Base-by-base conservation (phyloP, 2,113 vertebrate genomes). In the Hassar affinis region DNA sequence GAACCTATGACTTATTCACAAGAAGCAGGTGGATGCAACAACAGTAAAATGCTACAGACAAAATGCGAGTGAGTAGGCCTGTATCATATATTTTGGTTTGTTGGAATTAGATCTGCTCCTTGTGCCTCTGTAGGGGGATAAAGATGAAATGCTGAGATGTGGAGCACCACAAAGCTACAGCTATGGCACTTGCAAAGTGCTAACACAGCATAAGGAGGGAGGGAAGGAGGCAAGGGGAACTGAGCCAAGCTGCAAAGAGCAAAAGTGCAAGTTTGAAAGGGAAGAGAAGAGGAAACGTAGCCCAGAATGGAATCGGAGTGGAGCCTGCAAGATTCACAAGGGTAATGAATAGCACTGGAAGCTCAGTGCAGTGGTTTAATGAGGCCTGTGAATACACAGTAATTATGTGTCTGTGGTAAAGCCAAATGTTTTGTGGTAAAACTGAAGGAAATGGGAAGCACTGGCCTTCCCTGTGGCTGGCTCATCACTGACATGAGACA, bases 91-190 rank as follows among this genome's bases (percentile, higher is more conserved):
- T 91, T 87, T 88, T 89, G 86, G 76, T 88, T 86, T 88, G 89
- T 91, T 91, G 91, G 89, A 92, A 92, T 91, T 88, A 89, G 75
- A 84, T 76, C 87, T 90, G 90, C 91, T 93, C 91, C 92, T 87
- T 91, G 84, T 85, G 87, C 91, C 88, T 89, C 90, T 91, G 92
- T 92, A 89, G 89, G 92, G 89, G 89, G 91, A 87, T 83, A 87
- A 89, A 89, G 92, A 92, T 91, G 87, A 93, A 92, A 92, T 93
- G 94, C 92, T 90, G 93, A 94, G 87, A 87, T 85, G 85, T 81
- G 87, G 86, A 80, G 81, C 81, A 88, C 62, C 88, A 87, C 20
- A 22, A 61, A 82, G 68, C 68, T 79, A 81, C 90, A 88, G 91
- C 87, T 85, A 78, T 86, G 91, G 84, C 72, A 82, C 87, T 88